phyloP scores from a whole-genome alignment of 2,888 invertebrate genomes.

The Diarsia mendica region DNA sequence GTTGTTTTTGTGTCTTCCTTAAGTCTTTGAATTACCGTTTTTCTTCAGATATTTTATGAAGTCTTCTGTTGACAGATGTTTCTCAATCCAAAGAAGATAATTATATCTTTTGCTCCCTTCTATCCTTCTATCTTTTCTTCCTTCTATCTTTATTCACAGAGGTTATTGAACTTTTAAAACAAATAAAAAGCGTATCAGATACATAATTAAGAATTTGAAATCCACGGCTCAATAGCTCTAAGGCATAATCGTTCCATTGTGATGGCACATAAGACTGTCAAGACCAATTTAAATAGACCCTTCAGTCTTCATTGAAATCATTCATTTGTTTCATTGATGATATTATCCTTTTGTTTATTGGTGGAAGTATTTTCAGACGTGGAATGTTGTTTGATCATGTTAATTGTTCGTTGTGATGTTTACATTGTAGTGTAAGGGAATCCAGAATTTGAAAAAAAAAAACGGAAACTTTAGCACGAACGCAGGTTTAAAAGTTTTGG shows the following conservation, averaged over 20 bases:
- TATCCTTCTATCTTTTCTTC: background rate
- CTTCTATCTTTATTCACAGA: no score
- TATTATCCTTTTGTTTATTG: constrained; percentile 57
- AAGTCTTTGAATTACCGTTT: background rate
- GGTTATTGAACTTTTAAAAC: constrained; percentile 19
- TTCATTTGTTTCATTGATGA: constrained; percentile 59
- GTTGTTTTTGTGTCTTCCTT: no score
- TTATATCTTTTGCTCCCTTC: background rate
- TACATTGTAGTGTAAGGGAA: background rate
- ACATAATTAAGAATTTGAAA: constrained; percentile 48
- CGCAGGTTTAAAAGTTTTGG: no score
- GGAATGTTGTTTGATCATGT: constrained; percentile 30
- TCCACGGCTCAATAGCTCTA: constrained; percentile 53
- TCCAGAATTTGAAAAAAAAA: no score
- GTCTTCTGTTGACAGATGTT: background rate
- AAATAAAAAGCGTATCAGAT: constrained; percentile 10
- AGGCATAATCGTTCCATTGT: constrained; percentile 67
- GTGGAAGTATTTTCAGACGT: constrained; percentile 29
- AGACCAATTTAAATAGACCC: constrained; percentile 55
- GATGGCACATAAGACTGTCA: constrained; percentile 25
- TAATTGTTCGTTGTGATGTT: constrained; percentile 13
- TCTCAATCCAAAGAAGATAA: background rate
- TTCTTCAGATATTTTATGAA: background rate
- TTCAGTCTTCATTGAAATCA: constrained; percentile 63
- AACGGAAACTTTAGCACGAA: background rate